These are phyloP conservation scores for Tachystola acroxantha DNA, from an alignment of 2,888 invertebrate species.

Conservation along the genomic window DNA sequence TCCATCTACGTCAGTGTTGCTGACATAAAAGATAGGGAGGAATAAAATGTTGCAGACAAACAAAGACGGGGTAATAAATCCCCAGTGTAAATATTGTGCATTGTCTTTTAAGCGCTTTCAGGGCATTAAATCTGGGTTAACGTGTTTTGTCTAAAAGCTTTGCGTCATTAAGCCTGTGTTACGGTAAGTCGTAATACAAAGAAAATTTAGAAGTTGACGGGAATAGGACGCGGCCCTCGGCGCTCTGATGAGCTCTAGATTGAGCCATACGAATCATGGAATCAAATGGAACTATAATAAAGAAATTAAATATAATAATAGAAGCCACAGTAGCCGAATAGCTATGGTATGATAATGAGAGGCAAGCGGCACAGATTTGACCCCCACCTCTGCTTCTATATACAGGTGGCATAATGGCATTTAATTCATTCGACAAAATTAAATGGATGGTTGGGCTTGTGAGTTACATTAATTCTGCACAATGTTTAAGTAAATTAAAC, in stretches of 20 bases:
- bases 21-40: too few relatives aligned
- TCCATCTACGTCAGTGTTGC: too few relatives aligned
- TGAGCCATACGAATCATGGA: neutral
- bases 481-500: too few relatives aligned
- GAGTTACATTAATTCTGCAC: too few relatives aligned
- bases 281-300: neutral
- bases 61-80: slow-evolving; percentile 27
- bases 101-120: slow-evolving; percentile 31
- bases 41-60: slow-evolving; percentile 6
- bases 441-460: too few relatives aligned
- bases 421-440: too few relatives aligned
- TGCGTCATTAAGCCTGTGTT: slow-evolving; percentile 50
- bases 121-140: slow-evolving; percentile 43
- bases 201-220: slow-evolving; percentile 38
- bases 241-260: neutral
- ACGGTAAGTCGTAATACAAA: slow-evolving; percentile 43
- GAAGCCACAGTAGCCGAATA: too few relatives aligned
- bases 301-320: neutral
- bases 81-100: slow-evolving; percentile 35
- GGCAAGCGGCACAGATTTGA: too few relatives aligned
- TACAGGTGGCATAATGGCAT: too few relatives aligned
- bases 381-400: too few relatives aligned
- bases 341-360: too few relatives aligned
- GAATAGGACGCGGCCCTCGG: slow-evolving; percentile 10
- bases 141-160: slow-evolving; percentile 64